A percentile compares a stretch with the other conserved stretches of the same genome.
Evolutionary conservation across 2,113 vertebrate genomes (phyloP).

Genomic region (Malurus cyaneus): DNA sequence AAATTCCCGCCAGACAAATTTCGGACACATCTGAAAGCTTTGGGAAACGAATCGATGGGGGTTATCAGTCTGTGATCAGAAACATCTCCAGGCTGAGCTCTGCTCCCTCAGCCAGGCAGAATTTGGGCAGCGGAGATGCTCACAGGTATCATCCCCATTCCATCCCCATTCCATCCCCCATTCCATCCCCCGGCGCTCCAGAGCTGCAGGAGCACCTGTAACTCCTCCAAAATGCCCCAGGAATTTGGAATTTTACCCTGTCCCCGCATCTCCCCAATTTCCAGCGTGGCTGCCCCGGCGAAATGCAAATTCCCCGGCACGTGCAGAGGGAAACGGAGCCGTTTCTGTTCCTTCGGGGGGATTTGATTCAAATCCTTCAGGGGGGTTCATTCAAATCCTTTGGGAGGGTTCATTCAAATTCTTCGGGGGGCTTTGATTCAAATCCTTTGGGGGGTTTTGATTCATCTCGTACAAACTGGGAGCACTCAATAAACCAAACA

Average conservation of each 20-base stretch:
- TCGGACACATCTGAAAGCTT: rapidly evolving
- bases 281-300: rapidly evolving
- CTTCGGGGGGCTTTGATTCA: too few species aligned
- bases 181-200: background rate
- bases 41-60: background rate
- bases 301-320: background rate
- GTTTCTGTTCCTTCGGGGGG: rapidly evolving
- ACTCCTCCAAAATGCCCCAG: rapidly evolving
- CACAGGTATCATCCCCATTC: rapidly evolving
- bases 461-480: background rate
- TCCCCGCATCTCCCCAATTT: background rate
- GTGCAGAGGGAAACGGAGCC: background rate
- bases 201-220: background rate
- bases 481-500: background rate
- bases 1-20: background rate
- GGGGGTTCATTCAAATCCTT: too few species aligned
- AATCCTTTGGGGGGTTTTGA: background rate
- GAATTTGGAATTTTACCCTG: rapidly evolving
- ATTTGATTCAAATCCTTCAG: background rate
- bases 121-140: rapidly evolving
- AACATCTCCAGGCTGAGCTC: rapidly evolving
- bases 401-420: too few species aligned
- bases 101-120: rapidly evolving
- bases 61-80: rapidly evolving
- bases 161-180: background rate